These are phyloP conservation scores for Cynocephalus volans DNA, from an alignment of 2,113 vertebrate species.

Conservation along the genomic window DNA sequence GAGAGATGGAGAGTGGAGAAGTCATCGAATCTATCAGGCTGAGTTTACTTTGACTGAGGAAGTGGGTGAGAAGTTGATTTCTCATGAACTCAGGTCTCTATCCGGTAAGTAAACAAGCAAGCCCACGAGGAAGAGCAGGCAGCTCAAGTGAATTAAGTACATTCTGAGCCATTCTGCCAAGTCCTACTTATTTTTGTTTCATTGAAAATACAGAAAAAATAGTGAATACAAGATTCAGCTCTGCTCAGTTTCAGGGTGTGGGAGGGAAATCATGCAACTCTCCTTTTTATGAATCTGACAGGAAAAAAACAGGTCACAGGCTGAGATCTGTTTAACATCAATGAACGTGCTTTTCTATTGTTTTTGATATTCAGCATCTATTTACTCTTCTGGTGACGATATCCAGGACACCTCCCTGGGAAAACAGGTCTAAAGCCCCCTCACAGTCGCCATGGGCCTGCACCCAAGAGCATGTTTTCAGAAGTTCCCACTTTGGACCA, in stretches of 20 bases:
- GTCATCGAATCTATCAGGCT: background rate
- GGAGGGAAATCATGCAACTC: background rate
- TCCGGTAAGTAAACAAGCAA: background rate
- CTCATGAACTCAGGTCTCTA: background rate
- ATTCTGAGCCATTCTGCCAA: background rate
- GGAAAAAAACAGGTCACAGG: background rate
- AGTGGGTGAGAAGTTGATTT: background rate
- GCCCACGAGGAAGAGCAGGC: background rate
- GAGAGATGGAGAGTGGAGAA: background rate
- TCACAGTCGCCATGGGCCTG: background rate
- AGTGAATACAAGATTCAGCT: background rate
- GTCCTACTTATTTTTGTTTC: background rate
- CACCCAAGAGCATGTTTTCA: background rate
- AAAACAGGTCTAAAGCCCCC: background rate
- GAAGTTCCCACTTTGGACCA: background rate
- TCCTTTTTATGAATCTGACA: background rate
- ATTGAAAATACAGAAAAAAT: background rate
- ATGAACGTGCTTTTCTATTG: background rate
- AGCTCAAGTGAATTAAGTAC: background rate
- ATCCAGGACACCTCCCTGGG: background rate
- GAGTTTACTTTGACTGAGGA: background rate
- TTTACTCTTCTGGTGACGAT: background rate
- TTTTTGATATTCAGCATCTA: background rate
- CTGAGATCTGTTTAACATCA: background rate
- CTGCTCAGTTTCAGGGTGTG: constrained; percentile 32